phyloP scores from a whole-genome alignment of 1,140 invertebrate species.

The Glossosoma conforme region DNA sequence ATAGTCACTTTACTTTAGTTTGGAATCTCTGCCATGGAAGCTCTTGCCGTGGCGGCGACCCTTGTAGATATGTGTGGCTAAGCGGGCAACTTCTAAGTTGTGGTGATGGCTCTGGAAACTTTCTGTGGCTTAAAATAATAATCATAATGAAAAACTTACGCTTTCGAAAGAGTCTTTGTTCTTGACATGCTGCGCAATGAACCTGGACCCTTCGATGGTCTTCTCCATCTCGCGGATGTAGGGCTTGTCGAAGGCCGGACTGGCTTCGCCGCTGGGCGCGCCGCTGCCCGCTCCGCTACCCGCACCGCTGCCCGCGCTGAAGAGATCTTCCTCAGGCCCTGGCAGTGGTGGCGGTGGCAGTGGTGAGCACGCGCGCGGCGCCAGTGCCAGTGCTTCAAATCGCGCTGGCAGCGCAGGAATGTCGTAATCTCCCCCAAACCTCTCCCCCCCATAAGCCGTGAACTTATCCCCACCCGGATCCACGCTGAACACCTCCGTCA shows the following conservation, averaged over 20 bases:
- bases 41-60: too few species aligned
- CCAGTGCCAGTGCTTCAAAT: conserved; percentile 48
- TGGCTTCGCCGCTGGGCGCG: conserved; percentile 58
- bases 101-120: too few species aligned
- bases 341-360: conserved; percentile 66
- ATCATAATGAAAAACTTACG: conserved; percentile 77
- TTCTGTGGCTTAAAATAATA: too few species aligned
- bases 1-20: too few species aligned
- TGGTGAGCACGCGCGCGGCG: conserved; percentile 59
- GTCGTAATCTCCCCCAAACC: conserved; percentile 68
- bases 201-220: conserved; percentile 82
- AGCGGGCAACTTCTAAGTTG: too few species aligned
- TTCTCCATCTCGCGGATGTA: conserved; percentile 76
- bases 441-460: conserved; percentile 55
- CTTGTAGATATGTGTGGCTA: too few species aligned
- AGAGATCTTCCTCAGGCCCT: conserved; percentile 74
- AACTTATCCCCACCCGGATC: conserved; percentile 68
- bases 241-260: conserved; percentile 74
- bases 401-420: conserved; percentile 58
- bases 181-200: conserved; percentile 90
- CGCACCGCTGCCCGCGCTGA: conserved; percentile 60
- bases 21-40: too few species aligned
- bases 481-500: conserved; percentile 68
- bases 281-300: conserved; percentile 52
- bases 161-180: conserved; percentile 92